Percentiles rank a stretch among this genome's conserved stretches.
Conservation (phyloP, 2,888 invertebrate genomes). For the Stenurella melanura region DNA sequence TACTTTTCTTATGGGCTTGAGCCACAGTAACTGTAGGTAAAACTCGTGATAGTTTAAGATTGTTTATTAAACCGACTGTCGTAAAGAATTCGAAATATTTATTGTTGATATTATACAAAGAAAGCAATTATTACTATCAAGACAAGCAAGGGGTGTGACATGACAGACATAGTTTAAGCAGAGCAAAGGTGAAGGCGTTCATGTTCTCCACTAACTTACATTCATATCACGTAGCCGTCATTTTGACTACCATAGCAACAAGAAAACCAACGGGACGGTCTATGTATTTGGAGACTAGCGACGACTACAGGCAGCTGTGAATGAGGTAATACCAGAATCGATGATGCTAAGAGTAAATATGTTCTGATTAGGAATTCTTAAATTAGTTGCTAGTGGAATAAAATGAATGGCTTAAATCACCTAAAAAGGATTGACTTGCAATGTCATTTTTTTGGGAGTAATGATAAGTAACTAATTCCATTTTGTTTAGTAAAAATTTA, state of each 20-base stretch:
- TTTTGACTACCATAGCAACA: slow-evolving; percentile 45
- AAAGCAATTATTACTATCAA: slow-evolving; percentile 37
- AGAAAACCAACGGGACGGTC: slow-evolving; percentile 38
- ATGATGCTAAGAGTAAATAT: neutral
- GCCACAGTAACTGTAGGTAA: neutral
- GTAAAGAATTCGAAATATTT: slow-evolving; percentile 38
- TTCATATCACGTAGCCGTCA: slow-evolving; percentile 45
- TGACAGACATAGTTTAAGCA: slow-evolving; percentile 38
- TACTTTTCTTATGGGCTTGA: neutral
- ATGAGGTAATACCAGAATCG: neutral
- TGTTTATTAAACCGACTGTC: slow-evolving; percentile 31
- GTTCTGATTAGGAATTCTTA: neutral
- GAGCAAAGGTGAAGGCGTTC: slow-evolving; percentile 48
- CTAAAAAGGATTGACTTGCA: no score
- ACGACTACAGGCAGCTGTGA: neutral
- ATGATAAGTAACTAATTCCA: no score
- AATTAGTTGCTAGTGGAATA: no score
- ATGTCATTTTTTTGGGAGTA: no score
- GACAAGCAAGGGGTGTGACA: slow-evolving; percentile 34
- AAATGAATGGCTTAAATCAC: no score
- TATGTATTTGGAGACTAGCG: slow-evolving; percentile 25
- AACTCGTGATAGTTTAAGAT: slow-evolving; percentile 33
- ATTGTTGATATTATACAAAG: slow-evolving; percentile 28
- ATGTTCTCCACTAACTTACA: slow-evolving; percentile 46
- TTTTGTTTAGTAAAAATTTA: no score